These are phyloP conservation scores for Falco punctatus DNA, from an alignment of 2,113 vertebrate species.

Conservation along the genomic window DNA sequence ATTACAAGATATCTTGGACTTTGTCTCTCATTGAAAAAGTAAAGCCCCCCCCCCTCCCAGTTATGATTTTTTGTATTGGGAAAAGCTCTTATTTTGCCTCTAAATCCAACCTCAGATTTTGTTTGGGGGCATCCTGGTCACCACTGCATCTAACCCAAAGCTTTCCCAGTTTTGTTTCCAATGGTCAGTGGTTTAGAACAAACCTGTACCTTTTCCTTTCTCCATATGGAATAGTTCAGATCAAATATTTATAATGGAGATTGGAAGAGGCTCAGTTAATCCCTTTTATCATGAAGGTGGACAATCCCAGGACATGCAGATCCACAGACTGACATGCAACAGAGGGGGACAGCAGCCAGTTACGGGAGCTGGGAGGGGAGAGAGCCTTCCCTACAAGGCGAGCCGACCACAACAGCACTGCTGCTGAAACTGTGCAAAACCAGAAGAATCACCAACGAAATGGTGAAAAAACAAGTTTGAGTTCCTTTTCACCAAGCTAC, in stretches of 20 bases:
- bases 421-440: not conserved
- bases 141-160: not conserved
- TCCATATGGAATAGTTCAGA: not conserved
- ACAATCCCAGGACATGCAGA: not conserved
- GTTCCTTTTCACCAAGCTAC: not conserved
- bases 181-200: not conserved
- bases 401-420: not conserved
- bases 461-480: fast-evolving
- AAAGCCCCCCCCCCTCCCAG: not conserved
- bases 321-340: not conserved
- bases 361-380: not conserved
- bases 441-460: not conserved
- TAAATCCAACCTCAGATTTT: fast-evolving
- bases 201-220: not conserved
- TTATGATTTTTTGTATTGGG: not conserved
- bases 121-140: not conserved
- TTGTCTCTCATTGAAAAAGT: not conserved
- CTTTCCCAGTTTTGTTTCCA: not conserved
- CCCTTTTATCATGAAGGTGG: not conserved
- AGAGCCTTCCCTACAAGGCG: fast-evolving
- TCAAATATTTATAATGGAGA: not conserved
- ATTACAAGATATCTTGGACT: not conserved
- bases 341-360: fast-evolving
- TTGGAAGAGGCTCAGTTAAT: not conserved
- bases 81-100: not conserved